A percentile compares a stretch with the other conserved stretches of the same genome.
Evolutionary conservation across 2,888 invertebrate genomes (phyloP).

Genomic region (Bugula neritina): DNA sequence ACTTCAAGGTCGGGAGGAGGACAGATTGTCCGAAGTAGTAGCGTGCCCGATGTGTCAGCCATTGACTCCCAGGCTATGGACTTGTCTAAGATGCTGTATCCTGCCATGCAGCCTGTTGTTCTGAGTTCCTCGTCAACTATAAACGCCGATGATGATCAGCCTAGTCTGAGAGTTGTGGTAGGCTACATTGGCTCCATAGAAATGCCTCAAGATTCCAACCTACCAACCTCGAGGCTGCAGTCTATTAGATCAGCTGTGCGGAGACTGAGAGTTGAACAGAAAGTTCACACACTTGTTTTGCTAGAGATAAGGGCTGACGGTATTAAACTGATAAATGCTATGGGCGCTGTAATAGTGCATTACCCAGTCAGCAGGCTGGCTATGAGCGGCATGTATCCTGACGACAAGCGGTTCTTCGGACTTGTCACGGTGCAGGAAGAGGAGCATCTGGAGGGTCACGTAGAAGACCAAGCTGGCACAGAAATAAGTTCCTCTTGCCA

Average conservation of each 20-base stretch:
- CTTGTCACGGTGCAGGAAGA: conserved; percentile 66
- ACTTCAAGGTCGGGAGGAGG: background rate
- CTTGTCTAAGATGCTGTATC: conserved; percentile 40
- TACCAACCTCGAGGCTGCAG: conserved; percentile 58
- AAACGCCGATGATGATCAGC: conserved; percentile 23
- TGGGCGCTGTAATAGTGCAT: conserved; percentile 73
- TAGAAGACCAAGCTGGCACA: conserved; percentile 40
- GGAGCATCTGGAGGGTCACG: conserved; percentile 36
- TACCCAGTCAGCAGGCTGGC: conserved; percentile 79
- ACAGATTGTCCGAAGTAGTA: conserved; percentile 21
- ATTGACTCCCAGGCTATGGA: conserved; percentile 30
- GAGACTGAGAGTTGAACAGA: conserved; percentile 79
- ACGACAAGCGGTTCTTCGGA: conserved; percentile 86
- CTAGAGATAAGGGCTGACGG: conserved; percentile 75
- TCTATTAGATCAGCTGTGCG: conserved; percentile 78
- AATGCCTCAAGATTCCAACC: conserved; percentile 64
- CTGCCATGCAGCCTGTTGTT: conserved; percentile 33
- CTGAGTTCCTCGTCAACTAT: conserved; percentile 20
- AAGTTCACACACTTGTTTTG: conserved; percentile 70
- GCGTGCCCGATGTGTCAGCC: conserved; percentile 26
- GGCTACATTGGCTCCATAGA: conserved; percentile 94
- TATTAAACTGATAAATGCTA: conserved; percentile 68
- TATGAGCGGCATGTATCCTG: conserved; percentile 82
- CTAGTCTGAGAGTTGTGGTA: conserved; percentile 55
- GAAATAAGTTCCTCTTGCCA: conserved; percentile 71